Evolutionary conservation across 2,797 vertebrate genomes (phyloP).

Genomic region (Phrynocephalus vlangalii): DNA sequence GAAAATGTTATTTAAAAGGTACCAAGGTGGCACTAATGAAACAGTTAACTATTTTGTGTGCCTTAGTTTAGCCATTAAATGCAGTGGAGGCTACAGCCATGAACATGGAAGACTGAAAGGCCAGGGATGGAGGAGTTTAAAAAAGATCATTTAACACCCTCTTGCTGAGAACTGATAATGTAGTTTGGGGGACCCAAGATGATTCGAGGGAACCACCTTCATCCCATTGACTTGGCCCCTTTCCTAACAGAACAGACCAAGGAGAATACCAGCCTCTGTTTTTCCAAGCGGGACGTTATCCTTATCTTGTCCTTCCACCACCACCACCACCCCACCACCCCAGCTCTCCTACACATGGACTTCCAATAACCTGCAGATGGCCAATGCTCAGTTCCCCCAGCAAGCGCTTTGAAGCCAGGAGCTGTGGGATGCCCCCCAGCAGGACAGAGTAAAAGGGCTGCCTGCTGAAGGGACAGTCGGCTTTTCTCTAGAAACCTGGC

Average conservation of each 20-base stretch:
- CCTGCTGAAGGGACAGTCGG: background rate
- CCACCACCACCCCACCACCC: no score
- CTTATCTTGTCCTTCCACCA: constrained; percentile 43
- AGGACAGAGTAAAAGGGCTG: background rate
- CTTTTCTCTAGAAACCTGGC: background rate
- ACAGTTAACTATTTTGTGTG: no score
- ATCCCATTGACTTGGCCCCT: constrained; percentile 48
- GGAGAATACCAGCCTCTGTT: constrained; percentile 58
- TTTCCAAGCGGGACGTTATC: constrained; percentile 59
- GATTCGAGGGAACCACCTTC: constrained; percentile 47
- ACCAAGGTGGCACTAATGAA: constrained; percentile 1
- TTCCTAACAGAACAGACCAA: constrained; percentile 27
- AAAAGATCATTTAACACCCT: background rate
- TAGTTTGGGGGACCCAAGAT: constrained; percentile 45
- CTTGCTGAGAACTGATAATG: background rate
- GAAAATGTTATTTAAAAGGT: background rate
- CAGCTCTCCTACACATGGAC: constrained; percentile 6
- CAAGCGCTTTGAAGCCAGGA: background rate
- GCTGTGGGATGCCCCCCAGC: background rate
- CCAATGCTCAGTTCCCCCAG: background rate
- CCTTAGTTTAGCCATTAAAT: no score
- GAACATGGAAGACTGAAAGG: background rate
- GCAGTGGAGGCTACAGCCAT: no score
- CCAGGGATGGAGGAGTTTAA: background rate
- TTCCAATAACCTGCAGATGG: background rate